These are phyloP conservation scores for Agrypnus murinus DNA, from an alignment of 2,888 invertebrate species.

Conservation along the genomic window DNA sequence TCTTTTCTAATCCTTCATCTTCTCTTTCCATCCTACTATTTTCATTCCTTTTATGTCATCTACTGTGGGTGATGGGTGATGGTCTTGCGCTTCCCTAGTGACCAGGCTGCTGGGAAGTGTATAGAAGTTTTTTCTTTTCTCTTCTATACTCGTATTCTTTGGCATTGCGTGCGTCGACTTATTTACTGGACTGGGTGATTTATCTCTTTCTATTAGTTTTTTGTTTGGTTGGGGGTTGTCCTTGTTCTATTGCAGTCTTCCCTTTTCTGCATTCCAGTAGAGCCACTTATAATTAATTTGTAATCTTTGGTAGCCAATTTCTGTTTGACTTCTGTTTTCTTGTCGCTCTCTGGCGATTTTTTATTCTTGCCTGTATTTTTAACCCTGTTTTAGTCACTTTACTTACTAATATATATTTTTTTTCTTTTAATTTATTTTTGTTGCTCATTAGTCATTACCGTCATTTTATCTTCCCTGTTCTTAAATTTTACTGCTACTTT, in stretches of 20 bases:
- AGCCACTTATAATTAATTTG: slow-evolving; percentile 4
- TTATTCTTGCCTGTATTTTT: background rate
- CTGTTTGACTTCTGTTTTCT: slow-evolving; percentile 1
- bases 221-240: background rate
- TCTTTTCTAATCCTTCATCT: too few species aligned
- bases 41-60: too few species aligned
- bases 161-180: too few species aligned
- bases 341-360: slow-evolving; percentile 5
- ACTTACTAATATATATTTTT: too few species aligned
- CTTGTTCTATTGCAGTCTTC: slow-evolving; percentile 7
- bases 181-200: background rate
- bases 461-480: too few species aligned
- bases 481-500: too few species aligned
- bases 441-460: too few species aligned
- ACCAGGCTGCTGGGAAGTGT: too few species aligned
- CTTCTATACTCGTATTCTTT: too few species aligned
- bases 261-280: slow-evolving; percentile 9
- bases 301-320: slow-evolving; percentile 3
- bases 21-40: too few species aligned
- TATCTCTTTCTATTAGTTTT: background rate
- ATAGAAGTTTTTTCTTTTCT: too few species aligned
- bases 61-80: background rate
- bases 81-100: background rate
- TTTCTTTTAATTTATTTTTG: too few species aligned
- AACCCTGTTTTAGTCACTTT: background rate